phyloP scores from a whole-genome alignment of 1,140 invertebrate species.

The Drosophila grimshawi region DNA sequence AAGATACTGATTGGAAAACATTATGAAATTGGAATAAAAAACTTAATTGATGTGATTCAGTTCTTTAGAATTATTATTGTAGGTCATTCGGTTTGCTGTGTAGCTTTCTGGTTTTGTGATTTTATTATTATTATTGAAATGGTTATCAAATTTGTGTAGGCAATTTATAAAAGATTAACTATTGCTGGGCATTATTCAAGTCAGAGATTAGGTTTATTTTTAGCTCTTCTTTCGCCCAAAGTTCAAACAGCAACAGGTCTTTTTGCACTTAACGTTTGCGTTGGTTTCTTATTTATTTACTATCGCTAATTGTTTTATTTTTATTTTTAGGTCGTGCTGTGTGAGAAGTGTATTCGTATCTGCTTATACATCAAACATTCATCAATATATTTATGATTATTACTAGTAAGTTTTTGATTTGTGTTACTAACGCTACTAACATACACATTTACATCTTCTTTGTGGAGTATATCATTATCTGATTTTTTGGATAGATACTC shows the following conservation, averaged over 20 bases:
- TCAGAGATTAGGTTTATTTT: conserved; percentile 42
- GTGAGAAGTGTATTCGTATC: background rate
- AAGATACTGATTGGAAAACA: too few species aligned
- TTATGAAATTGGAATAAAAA: too few species aligned
- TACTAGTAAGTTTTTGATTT: conserved; percentile 14
- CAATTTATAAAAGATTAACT: conserved; percentile 23
- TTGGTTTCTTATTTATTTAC: conserved; percentile 22
- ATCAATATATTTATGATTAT: conserved; percentile 18
- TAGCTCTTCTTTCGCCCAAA: conserved; percentile 18
- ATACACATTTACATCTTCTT: conserved; percentile 15
- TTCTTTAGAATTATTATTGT: background rate
- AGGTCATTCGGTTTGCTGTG: background rate
- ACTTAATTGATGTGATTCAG: too few species aligned
- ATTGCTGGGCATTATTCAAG: conserved; percentile 30
- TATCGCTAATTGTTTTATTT: conserved; percentile 3
- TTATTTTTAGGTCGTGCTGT: conserved; percentile 15
- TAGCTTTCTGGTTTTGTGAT: background rate
- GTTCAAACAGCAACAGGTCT: conserved; percentile 17
- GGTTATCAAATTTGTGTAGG: conserved; percentile 25
- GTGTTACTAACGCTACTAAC: background rate
- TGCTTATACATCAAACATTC: conserved; percentile 4
- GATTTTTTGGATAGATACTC: background rate
- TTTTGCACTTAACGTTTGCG: conserved; percentile 3
- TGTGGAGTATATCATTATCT: conserved; percentile 19
- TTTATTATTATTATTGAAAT: background rate